Evolutionary conservation across 2,797 vertebrate species (phyloP).

Genomic region (Cottoperca gobio): DNA sequence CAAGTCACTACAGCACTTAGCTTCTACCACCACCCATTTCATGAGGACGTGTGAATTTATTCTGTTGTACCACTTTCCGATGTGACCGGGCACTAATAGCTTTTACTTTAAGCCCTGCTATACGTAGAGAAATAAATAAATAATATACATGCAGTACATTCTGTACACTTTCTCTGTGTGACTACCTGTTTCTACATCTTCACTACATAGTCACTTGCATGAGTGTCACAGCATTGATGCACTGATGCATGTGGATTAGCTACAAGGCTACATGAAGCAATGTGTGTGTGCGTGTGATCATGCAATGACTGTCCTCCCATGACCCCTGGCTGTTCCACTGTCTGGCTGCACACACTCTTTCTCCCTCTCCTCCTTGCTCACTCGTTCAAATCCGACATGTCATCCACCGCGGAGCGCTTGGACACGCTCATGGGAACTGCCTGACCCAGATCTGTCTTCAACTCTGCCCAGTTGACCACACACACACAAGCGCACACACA

Average conservation of each 20-base stretch:
- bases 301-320: conserved; percentile 64
- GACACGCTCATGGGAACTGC: conserved; percentile 77
- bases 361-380: conserved; percentile 54
- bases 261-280: conserved; percentile 6
- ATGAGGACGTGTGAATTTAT: background rate
- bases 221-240: conserved; percentile 34
- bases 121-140: background rate
- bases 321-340: conserved; percentile 65
- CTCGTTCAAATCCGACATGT: conserved; percentile 78
- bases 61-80: background rate
- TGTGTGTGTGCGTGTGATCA: conserved; percentile 26
- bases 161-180: background rate
- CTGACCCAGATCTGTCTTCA: conserved; percentile 83
- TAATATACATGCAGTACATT: background rate
- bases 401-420: conserved; percentile 54
- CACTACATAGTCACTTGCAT: conserved; percentile 18
- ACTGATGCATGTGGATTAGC: conserved; percentile 45
- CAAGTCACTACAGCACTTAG: background rate
- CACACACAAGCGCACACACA: conserved; percentile 45
- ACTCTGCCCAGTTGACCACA: conserved; percentile 70
- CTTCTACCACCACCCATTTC: background rate
- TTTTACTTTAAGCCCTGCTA: background rate
- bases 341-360: conserved; percentile 60
- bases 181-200: background rate
- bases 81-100: background rate